Evolutionary conservation across 2,113 vertebrate species (phyloP).

Genomic region (Carlito syrichta): DNA sequence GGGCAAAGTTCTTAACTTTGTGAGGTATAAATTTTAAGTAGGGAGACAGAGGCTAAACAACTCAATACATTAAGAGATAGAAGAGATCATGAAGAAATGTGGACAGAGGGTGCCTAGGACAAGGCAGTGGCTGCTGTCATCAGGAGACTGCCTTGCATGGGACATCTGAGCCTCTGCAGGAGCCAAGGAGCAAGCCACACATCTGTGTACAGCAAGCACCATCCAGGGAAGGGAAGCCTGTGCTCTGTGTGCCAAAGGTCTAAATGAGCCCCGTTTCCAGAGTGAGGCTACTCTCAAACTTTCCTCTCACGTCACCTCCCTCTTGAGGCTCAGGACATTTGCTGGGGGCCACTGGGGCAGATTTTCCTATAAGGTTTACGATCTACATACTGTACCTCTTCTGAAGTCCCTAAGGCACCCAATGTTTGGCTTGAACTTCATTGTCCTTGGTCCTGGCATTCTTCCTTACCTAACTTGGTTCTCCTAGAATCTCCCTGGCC

Average conservation of each 20-base stretch:
- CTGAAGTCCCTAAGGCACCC: not conserved
- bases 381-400: not conserved
- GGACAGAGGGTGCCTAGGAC: not conserved
- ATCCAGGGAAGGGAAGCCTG: too few relatives aligned
- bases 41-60: not conserved
- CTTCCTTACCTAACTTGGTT: not conserved
- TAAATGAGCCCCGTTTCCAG: not conserved
- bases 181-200: not conserved
- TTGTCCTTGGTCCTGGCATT: too few relatives aligned
- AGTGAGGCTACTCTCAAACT: not conserved
- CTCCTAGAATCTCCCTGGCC: not conserved
- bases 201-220: rapidly evolving
- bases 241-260: not conserved
- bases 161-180: not conserved
- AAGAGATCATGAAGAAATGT: not conserved
- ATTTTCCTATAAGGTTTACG: not conserved
- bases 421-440: not conserved
- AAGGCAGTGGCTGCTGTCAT: not conserved
- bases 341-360: not conserved
- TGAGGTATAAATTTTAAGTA: not conserved
- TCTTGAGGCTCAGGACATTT: rapidly evolving
- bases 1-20: not conserved
- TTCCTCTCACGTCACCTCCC: not conserved
- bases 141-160: not conserved
- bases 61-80: rapidly evolving